phyloP scores from a whole-genome alignment of 1,140 invertebrate genomes.

The Copidosoma floridanum region DNA sequence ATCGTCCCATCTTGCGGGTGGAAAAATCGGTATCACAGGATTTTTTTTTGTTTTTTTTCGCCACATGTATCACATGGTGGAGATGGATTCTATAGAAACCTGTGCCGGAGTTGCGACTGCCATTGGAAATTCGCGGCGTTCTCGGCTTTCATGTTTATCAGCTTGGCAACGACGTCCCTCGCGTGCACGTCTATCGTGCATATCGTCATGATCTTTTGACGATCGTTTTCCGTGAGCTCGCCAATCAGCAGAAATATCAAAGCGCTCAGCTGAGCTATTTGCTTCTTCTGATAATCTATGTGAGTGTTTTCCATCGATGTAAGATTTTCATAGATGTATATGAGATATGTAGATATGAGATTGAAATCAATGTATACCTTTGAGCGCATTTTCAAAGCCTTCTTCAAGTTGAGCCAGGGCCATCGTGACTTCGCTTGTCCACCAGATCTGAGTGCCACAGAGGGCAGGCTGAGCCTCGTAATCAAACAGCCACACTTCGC shows the following conservation, averaged over 20 bases:
- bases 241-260: conserved; percentile 80
- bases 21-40: neutral
- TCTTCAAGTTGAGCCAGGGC: conserved; percentile 89
- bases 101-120: conserved; percentile 87
- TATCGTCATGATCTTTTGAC: conserved; percentile 94
- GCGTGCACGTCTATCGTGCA: conserved; percentile 93
- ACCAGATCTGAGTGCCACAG: conserved; percentile 92
- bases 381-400: conserved; percentile 87
- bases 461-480: conserved; percentile 87
- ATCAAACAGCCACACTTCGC: conserved; percentile 90
- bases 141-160: conserved; percentile 81
- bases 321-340: too few relatives aligned
- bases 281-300: conserved; percentile 87
- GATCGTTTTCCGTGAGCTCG: conserved; percentile 75
- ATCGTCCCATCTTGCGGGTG: conserved; percentile 70
- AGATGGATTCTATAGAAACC: too few relatives aligned
- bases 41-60: neutral
- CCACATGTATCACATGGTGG: too few relatives aligned
- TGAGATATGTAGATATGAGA: neutral
- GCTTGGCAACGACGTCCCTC: conserved; percentile 82
- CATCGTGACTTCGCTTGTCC: conserved; percentile 89
- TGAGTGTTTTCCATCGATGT: too few relatives aligned
- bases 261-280: conserved; percentile 77
- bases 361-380: conserved; percentile 43
- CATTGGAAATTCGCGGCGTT: conserved; percentile 81